phyloP scores from a whole-genome alignment of 2,113 vertebrate genomes.

The Petrocephalus microphthalmus region DNA sequence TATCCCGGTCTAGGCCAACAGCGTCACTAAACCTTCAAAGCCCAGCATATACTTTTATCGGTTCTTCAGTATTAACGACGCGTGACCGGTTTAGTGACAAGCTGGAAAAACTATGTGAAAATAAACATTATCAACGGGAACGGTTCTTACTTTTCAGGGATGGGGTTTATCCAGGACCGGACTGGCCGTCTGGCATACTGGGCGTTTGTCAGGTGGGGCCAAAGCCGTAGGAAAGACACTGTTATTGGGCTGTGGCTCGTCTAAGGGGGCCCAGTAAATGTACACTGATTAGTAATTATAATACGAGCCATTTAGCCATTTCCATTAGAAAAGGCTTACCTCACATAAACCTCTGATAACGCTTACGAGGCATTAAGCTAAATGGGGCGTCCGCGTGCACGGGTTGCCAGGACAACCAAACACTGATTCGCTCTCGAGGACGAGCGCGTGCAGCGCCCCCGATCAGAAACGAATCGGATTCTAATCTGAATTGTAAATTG shows the following conservation, averaged over 20 bases:
- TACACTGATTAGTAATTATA: not conserved
- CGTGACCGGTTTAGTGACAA: not conserved
- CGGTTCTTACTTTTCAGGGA: not conserved
- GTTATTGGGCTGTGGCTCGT: not conserved
- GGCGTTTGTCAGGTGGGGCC: not conserved
- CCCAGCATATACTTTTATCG: not conserved
- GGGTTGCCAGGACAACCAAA: not conserved
- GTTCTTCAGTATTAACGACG: not conserved
- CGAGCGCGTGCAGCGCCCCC: not conserved
- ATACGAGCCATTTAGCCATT: not conserved
- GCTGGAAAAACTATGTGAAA: not conserved
- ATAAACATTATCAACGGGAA: not conserved
- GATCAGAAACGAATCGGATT: not conserved
- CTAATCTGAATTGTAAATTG: not conserved
- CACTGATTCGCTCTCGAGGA: not conserved
- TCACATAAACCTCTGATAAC: not conserved
- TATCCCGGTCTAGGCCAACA: not conserved
- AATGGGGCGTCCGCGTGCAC: not conserved
- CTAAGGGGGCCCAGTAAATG: not conserved
- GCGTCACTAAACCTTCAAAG: not conserved
- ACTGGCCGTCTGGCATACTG: not conserved
- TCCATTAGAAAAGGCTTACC: not conserved
- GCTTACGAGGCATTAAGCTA: not conserved
- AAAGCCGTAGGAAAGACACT: not conserved
- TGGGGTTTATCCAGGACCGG: not conserved